Percentiles rank a stretch among this genome's conserved stretches.
Evolutionary conservation across 2,113 vertebrate genomes (phyloP).

Genomic region (Bufo gargarizans): DNA sequence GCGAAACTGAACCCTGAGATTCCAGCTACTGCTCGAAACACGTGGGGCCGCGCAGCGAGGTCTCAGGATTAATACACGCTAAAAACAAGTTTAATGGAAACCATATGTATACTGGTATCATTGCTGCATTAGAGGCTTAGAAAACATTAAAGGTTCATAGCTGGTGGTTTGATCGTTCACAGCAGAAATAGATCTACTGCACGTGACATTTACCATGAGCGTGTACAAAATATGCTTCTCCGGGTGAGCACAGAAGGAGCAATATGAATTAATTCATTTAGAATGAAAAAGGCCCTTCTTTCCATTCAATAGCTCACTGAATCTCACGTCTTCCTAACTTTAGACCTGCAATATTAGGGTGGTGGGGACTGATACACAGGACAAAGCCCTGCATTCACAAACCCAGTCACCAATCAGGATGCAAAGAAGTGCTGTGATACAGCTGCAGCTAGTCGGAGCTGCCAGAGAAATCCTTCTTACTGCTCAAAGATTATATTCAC

Average conservation of each 20-base stretch:
- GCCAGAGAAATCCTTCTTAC: constrained; percentile 14
- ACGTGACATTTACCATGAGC: neutral
- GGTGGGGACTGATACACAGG: constrained; percentile 55
- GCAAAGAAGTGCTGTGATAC: constrained; percentile 12
- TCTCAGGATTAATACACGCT: constrained; percentile 39
- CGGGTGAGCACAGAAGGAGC: neutral
- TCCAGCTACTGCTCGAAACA: constrained; percentile 33
- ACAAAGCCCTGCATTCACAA: constrained; percentile 53
- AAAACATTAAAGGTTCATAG: constrained; percentile 35
- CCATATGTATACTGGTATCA: constrained; percentile 53
- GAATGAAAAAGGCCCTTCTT: constrained; percentile 44
- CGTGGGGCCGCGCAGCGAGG: constrained; percentile 16
- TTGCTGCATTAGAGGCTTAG: constrained; percentile 42
- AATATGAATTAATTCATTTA: constrained; percentile 42
- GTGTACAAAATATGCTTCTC: constrained; percentile 25
- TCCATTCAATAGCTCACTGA: constrained; percentile 38
- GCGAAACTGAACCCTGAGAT: neutral
- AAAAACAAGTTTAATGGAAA: constrained; percentile 50
- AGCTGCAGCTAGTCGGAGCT: constrained; percentile 17
- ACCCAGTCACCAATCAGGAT: constrained; percentile 28
- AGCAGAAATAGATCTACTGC: constrained; percentile 4
- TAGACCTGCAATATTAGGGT: constrained; percentile 55
- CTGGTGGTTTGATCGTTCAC: constrained; percentile 8
- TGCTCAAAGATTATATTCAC: neutral
- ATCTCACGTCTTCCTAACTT: constrained; percentile 50